phyloP scores from a whole-genome alignment of 2,797 vertebrate species.

The Rhynchotus rufescens region DNA sequence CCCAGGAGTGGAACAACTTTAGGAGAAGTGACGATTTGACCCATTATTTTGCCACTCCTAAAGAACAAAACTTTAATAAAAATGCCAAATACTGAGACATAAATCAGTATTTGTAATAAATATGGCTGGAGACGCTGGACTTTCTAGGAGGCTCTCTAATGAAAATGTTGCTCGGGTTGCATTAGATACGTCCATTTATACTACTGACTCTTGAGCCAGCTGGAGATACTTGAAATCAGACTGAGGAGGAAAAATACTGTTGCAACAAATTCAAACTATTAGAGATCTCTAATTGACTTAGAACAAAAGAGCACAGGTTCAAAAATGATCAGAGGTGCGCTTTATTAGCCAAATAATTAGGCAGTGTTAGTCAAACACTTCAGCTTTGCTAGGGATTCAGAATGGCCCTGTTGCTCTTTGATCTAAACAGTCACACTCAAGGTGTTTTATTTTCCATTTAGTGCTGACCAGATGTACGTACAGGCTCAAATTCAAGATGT shows the following conservation, averaged over 20 bases:
- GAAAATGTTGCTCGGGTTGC: background rate
- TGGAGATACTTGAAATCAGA: background rate
- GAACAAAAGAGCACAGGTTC: background rate
- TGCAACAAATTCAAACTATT: background rate
- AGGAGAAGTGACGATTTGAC: background rate
- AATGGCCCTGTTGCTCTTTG: background rate
- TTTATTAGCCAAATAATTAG: background rate
- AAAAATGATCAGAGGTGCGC: background rate
- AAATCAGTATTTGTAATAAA: background rate
- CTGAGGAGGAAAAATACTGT: background rate
- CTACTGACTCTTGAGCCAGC: background rate
- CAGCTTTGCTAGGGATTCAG: background rate
- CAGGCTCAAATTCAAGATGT: background rate
- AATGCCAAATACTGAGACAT: background rate
- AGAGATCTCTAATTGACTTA: background rate
- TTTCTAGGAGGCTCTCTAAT: background rate
- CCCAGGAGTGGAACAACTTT: background rate
- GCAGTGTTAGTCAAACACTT: background rate
- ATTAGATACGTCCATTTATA: background rate
- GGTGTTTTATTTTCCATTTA: background rate
- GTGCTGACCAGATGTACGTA: accelerated
- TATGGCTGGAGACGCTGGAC: accelerated
- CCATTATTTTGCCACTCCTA: background rate
- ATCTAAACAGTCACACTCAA: background rate
- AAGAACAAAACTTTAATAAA: background rate